Evolutionary conservation across 2,113 vertebrate genomes (phyloP).

Genomic region (Dromas ardeola): DNA sequence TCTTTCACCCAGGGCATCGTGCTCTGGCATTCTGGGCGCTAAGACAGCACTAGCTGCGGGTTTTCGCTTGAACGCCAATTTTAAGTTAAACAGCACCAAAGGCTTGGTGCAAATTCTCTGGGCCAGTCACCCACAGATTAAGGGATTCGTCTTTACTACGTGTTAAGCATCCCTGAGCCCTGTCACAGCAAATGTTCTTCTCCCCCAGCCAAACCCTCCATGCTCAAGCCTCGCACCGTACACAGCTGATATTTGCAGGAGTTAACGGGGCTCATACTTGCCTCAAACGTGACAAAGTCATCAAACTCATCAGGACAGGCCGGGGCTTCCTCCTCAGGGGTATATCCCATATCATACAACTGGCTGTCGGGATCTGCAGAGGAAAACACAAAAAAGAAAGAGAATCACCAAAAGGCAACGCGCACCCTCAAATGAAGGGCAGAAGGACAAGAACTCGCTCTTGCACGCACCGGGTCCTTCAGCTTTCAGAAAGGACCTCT

Average conservation of each 20-base stretch:
- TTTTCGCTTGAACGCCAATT: background rate
- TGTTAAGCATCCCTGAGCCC: background rate
- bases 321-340: conserved; percentile 80
- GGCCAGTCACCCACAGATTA: background rate
- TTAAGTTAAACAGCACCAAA: background rate
- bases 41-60: background rate
- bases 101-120: background rate
- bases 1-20: background rate
- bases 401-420: background rate
- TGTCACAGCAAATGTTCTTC: background rate
- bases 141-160: background rate
- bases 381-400: background rate
- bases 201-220: background rate
- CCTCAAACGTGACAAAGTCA: conserved; percentile 86
- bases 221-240: rapidly evolving
- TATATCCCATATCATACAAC: conserved; percentile 79
- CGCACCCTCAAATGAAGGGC: rapidly evolving
- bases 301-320: conserved; percentile 90
- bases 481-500: background rate
- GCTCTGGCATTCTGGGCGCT: background rate
- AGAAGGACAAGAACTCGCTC: background rate
- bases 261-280: conserved; percentile 55
- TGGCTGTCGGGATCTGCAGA: conserved; percentile 83
- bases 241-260: rapidly evolving
- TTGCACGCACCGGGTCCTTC: background rate